Evolutionary conservation across 1,140 invertebrate species (phyloP).

Genomic region (Eufriesea mexicana): DNA sequence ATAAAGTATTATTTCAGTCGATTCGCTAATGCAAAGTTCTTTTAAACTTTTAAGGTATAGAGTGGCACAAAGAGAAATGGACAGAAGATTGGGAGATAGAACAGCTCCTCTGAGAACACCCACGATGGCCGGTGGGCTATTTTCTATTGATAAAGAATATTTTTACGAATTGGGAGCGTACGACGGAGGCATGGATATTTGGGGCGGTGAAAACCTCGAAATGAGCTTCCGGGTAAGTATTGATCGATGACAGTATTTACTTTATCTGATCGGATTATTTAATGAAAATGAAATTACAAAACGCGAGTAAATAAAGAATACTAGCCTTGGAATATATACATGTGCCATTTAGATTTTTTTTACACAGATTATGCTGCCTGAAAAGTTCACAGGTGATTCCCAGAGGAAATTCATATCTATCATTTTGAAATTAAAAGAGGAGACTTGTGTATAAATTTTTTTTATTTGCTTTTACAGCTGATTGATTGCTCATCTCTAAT

Average conservation of each 20-base stretch:
- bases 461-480: slow-evolving; percentile 23
- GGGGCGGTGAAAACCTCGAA: slow-evolving; percentile 99
- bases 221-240: slow-evolving; percentile 97
- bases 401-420: not conserved
- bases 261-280: not conserved
- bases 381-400: not conserved
- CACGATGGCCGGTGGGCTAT: slow-evolving; percentile 99
- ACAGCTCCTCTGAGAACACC: slow-evolving; percentile 96
- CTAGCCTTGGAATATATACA: not conserved
- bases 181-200: slow-evolving; percentile 99
- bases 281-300: slow-evolving; percentile 1
- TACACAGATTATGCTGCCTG: not conserved
- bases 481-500: not conserved
- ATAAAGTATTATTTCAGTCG: not conserved
- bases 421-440: not conserved
- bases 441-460: not conserved
- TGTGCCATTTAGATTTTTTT: not conserved
- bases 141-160: slow-evolving; percentile 97
- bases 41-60: slow-evolving; percentile 88
- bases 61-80: slow-evolving; percentile 97
- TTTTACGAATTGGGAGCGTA: slow-evolving; percentile 99
- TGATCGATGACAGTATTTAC: slow-evolving; percentile 13
- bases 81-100: slow-evolving; percentile 93
- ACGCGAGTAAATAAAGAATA: not conserved
- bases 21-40: not conserved